Percentiles rank a stretch among this genome's conserved stretches.
Evolutionary conservation across 2,888 invertebrate species (phyloP).

Genomic region (Thecocarcelia acutangulata): DNA sequence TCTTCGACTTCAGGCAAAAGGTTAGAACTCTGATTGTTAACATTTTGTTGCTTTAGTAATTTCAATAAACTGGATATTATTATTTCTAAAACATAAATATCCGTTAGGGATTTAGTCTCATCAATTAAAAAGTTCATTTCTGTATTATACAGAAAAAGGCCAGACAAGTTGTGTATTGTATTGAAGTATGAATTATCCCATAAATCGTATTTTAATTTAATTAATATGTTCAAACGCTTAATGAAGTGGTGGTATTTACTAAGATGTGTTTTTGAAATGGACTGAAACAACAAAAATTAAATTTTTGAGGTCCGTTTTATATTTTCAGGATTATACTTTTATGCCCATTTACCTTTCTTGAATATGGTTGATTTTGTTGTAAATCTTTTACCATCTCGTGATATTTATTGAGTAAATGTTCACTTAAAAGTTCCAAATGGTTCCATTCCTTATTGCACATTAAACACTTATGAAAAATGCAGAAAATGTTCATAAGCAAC

Average conservation of each 20-base stretch:
- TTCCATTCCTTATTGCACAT: slow-evolving; percentile 53
- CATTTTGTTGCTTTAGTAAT: slow-evolving; percentile 1
- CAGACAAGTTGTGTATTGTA: slow-evolving; percentile 15
- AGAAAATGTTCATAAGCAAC: slow-evolving; percentile 63
- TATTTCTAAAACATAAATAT: slow-evolving; percentile 68
- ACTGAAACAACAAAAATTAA: slow-evolving; percentile 35
- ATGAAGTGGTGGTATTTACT: slow-evolving; percentile 34
- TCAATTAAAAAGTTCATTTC: neutral
- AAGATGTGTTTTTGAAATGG: neutral
- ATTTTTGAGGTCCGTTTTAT: neutral
- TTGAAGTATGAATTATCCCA: slow-evolving; percentile 39
- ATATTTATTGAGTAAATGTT: slow-evolving; percentile 45
- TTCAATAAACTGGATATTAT: slow-evolving; percentile 47
- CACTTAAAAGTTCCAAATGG: slow-evolving; percentile 47
- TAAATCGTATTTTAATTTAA: slow-evolving; percentile 58
- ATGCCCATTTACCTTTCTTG: slow-evolving; percentile 40
- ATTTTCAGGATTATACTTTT: neutral
- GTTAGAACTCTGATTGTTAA: neutral
- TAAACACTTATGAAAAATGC: slow-evolving; percentile 51
- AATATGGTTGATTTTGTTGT: slow-evolving; percentile 7
- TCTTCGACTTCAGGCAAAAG: slow-evolving; percentile 8
- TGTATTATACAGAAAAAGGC: slow-evolving; percentile 26
- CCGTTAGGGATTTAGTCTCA: slow-evolving; percentile 41
- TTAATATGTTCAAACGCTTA: slow-evolving; percentile 62
- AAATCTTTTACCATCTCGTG: slow-evolving; percentile 47